Percentiles rank a stretch among this genome's conserved stretches.
Evolutionary conservation across 2,113 vertebrate species (phyloP).

Genomic region (Petrocephalus zakoni): DNA sequence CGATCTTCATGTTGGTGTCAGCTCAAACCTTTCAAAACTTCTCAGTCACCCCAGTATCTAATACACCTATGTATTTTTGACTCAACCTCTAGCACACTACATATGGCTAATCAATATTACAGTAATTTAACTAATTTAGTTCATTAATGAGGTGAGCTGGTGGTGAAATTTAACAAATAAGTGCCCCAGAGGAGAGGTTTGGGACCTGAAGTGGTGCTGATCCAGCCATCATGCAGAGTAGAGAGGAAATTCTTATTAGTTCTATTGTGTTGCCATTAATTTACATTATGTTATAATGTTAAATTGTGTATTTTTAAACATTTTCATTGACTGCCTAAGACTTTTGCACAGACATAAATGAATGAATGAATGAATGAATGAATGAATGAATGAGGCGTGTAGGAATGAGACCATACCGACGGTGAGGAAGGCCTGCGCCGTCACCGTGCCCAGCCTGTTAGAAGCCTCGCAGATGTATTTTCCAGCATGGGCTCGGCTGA

Average conservation of each 20-base stretch:
- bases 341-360: background rate
- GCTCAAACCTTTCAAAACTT: background rate
- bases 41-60: background rate
- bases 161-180: background rate
- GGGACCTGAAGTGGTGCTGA: background rate
- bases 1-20: background rate
- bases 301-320: background rate
- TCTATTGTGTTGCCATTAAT: background rate
- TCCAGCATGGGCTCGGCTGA: constrained; percentile 39
- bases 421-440: constrained; percentile 47
- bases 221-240: background rate
- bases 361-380: background rate
- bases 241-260: background rate
- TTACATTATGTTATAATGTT: background rate
- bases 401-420: constrained; percentile 53
- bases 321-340: background rate
- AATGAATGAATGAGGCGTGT: background rate
- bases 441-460: constrained; percentile 49
- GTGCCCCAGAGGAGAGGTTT: background rate
- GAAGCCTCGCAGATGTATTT: constrained; percentile 55
- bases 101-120: background rate
- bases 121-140: background rate
- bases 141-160: background rate
- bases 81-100: too few species aligned
- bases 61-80: too few species aligned